phyloP scores from a whole-genome alignment of 1,140 invertebrate genomes.

The Xylocopa sonorina region DNA sequence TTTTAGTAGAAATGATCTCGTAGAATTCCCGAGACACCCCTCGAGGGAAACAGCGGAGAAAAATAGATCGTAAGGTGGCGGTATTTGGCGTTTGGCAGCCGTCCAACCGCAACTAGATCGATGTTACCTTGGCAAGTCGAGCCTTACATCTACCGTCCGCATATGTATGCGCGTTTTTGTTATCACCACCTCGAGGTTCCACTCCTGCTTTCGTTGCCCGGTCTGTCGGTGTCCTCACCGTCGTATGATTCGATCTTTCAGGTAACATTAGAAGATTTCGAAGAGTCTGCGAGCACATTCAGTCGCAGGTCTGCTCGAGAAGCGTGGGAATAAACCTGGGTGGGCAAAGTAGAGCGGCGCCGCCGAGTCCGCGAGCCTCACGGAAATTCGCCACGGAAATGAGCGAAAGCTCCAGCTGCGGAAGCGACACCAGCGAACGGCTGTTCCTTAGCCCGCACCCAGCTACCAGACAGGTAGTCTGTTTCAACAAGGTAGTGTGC shows the following conservation, averaged over 20 bases:
- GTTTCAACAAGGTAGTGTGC: slow-evolving; percentile 80
- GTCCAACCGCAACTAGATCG: slow-evolving; percentile 73
- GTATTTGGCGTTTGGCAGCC: slow-evolving; percentile 66
- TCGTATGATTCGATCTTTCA: slow-evolving; percentile 71
- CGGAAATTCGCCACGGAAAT: slow-evolving; percentile 87
- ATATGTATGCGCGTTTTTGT: slow-evolving; percentile 12
- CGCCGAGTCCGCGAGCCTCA: slow-evolving; percentile 87
- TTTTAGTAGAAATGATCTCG: no score
- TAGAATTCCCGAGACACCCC: background rate
- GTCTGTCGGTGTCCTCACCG: background rate
- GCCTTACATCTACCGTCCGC: slow-evolving; percentile 48
- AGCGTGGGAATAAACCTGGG: slow-evolving; percentile 77
- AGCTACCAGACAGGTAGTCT: slow-evolving; percentile 83
- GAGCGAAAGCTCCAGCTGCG: slow-evolving; percentile 91
- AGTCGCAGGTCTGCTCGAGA: slow-evolving; percentile 90
- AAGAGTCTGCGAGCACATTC: slow-evolving; percentile 97
- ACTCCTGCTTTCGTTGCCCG: background rate
- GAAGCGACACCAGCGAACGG: slow-evolving; percentile 91
- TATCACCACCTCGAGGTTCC: background rate
- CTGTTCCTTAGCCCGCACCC: slow-evolving; percentile 84
- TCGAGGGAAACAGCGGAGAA: background rate
- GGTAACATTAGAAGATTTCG: slow-evolving; percentile 97
- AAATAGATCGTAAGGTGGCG: slow-evolving; percentile 28
- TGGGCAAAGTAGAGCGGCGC: slow-evolving; percentile 84
- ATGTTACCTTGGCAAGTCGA: slow-evolving; percentile 70